phyloP scores from a whole-genome alignment of 2,113 vertebrate species.

The Corydoras maculifer region DNA sequence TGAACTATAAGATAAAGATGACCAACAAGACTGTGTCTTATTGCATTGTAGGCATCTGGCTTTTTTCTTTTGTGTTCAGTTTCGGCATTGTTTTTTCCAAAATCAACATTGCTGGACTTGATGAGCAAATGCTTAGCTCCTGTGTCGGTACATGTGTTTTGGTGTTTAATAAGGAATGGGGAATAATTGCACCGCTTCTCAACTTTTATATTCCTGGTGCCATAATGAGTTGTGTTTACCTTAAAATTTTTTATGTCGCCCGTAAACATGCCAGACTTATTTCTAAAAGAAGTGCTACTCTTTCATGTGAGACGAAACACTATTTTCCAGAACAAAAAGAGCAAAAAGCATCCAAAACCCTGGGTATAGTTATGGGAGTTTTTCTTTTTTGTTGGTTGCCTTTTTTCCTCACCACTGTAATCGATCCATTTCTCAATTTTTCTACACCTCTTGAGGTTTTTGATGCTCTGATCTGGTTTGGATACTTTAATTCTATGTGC shows the following conservation, averaged over 20 bases:
- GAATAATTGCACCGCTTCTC: constrained; percentile 30
- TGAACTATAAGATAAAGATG: constrained; percentile 31
- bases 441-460: constrained; percentile 31
- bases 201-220: constrained; percentile 34
- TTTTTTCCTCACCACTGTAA: constrained; percentile 31
- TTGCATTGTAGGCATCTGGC: constrained; percentile 30
- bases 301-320: constrained; percentile 9
- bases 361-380: constrained; percentile 41
- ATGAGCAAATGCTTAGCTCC: constrained; percentile 16
- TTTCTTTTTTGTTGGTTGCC: constrained; percentile 38
- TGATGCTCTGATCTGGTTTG: constrained; percentile 44
- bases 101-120: constrained; percentile 28
- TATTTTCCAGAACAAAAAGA: constrained; percentile 15
- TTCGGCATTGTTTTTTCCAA: constrained; percentile 36
- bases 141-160: constrained; percentile 40
- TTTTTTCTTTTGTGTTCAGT: constrained; percentile 36
- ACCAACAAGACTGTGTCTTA: constrained; percentile 28
- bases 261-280: constrained; percentile 29
- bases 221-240: constrained; percentile 34
- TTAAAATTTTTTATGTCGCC: constrained; percentile 39
- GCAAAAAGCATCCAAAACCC: constrained; percentile 27
- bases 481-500: constrained; percentile 40
- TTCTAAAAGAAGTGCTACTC: constrained; percentile 11
- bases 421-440: constrained; percentile 33
- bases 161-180: constrained; percentile 42